Evolutionary conservation across 1,140 invertebrate species (phyloP), one percentile per base, ranked within the genome.

Genomic region (Littorina saxatilis): DNA sequence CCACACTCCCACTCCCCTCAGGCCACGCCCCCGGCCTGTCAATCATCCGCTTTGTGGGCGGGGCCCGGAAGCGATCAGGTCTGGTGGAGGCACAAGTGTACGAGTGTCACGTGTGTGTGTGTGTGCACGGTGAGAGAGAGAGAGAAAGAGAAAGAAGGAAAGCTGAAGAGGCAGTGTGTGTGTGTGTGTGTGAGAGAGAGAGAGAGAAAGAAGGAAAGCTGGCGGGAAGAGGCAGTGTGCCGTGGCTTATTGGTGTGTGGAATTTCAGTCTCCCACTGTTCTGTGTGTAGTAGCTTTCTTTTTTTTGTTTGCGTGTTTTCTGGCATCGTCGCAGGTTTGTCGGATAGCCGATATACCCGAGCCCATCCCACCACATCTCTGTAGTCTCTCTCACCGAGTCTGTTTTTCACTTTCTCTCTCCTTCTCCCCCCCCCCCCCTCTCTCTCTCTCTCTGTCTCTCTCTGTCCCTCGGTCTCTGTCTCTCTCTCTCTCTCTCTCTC

Each of bases 401-500:
- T 68, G 27, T 68, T 32, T 68, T 32, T 68, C 63, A 35, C 63
- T 68, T 32, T 68, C 63, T 68, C 29, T 32, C 13, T 35, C 29
- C 9, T 32, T 68, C 32, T 68, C 32, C 35, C 7, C 9, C 27
- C 58, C 20, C 27, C 58, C n/a, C 58, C n/a, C 58, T 61, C 58
- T 61, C 58, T 61, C 58, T 61, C 58, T 61, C 58, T 61, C 58
- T 61, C 58, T 61, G 9, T 61, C 20, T 61, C 20, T 13, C 9
- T 61, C 23, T 7, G 20, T 61, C 23, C 27, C 7, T 7, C 23
- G 20, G 4, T 61, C 58, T 61, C 58, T 61, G 9, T 61, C 58
- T 61, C 58, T 61, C 58, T 61, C 58, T 61, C 58, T 61, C 58
- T 61, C 58, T 61, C 58, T 61, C 58, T 61, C 58, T 61, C 58